A percentile compares a stretch with the other conserved stretches of the same genome.
Evolutionary conservation across 2,797 vertebrate genomes (phyloP).

Genomic region (Rhynchotus rufescens): DNA sequence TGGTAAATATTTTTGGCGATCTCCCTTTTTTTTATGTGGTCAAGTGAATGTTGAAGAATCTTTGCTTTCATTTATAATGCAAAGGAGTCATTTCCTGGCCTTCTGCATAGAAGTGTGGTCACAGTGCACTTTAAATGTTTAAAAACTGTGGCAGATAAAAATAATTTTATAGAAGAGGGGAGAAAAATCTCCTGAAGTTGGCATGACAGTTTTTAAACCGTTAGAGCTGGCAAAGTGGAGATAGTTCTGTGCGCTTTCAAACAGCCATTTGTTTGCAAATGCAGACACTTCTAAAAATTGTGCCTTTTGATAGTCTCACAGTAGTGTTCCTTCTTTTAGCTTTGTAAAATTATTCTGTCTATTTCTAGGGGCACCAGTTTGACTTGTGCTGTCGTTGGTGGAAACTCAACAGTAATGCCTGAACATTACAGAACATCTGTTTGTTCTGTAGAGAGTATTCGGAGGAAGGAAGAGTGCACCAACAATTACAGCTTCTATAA

Average conservation of each 20-base stretch:
- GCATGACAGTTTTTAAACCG: background rate
- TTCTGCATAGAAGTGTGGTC: background rate
- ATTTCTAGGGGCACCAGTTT: background rate
- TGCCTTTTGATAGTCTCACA: background rate
- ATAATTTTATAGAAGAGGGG: background rate
- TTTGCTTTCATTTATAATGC: conserved; percentile 1
- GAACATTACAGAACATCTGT: background rate
- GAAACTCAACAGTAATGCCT: background rate
- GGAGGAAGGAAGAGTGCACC: background rate
- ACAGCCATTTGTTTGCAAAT: background rate
- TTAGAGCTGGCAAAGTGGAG: background rate
- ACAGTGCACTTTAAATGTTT: background rate
- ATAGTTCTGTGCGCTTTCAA: background rate
- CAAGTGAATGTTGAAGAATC: background rate
- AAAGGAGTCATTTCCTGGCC: background rate
- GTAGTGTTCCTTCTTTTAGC: background rate
- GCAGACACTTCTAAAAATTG: background rate
- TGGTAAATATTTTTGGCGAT: background rate
- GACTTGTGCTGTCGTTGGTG: background rate
- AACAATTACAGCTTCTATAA: background rate
- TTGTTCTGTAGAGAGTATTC: background rate
- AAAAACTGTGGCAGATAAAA: background rate
- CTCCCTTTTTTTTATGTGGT: background rate
- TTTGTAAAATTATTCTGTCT: background rate
- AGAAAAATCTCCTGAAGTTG: too few species aligned